Evolutionary conservation across 1,140 invertebrate species (phyloP).

Genomic region (Acromyrmex charruanus): DNA sequence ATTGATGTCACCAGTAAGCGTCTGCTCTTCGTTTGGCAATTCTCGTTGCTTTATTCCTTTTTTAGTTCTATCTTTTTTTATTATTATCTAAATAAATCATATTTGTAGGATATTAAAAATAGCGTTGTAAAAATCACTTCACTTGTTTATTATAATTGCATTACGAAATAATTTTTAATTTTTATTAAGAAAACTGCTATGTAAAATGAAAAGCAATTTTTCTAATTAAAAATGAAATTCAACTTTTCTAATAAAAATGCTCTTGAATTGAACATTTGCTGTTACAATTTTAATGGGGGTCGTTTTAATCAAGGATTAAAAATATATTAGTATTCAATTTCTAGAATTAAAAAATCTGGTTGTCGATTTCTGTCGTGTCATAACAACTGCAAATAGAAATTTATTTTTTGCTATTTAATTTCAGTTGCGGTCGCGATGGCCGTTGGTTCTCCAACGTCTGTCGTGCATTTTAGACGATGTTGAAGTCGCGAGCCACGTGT

Average conservation of each 20-base stretch:
- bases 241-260: background rate
- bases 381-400: background rate
- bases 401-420: background rate
- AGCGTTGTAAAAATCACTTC: background rate
- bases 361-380: background rate
- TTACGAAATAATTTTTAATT: background rate
- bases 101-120: background rate
- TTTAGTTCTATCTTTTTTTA: background rate
- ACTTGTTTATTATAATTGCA: background rate
- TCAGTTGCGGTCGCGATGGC: background rate
- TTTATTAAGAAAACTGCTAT: background rate
- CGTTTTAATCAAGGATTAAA: background rate
- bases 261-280: background rate
- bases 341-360: background rate
- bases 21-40: background rate
- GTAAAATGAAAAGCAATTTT: background rate
- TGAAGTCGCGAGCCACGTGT: constrained; percentile 9
- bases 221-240: background rate
- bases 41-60: background rate
- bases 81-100: background rate
- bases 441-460: background rate
- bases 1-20: background rate
- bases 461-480: background rate
- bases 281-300: background rate
- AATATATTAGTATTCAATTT: background rate